phyloP scores from a whole-genome alignment of 1,140 invertebrate species.

The Neodiprion lecontei region DNA sequence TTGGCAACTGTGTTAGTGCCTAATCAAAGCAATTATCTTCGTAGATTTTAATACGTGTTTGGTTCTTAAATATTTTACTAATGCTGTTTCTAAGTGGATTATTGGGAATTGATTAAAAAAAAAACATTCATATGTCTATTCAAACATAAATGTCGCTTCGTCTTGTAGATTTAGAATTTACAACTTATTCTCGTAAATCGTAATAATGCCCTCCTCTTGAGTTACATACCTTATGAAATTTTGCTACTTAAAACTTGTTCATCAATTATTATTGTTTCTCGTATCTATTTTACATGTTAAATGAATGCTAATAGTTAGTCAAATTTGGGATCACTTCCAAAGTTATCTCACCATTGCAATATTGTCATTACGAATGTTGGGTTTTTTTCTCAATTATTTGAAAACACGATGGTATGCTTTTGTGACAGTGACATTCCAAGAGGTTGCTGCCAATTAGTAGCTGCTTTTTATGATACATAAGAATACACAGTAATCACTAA shows the following conservation, averaged over 20 bases:
- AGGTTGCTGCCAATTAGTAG: not conserved
- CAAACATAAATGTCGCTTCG: not conserved
- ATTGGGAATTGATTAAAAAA: no score
- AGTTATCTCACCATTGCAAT: constrained; percentile 28
- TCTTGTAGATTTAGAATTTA: not conserved
- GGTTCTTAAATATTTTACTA: not conserved
- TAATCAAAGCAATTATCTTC: no score
- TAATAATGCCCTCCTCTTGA: constrained; percentile 7
- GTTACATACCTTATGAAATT: not conserved
- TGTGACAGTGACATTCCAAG: not conserved
- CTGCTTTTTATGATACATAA: constrained; percentile 33
- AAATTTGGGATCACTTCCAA: constrained; percentile 24
- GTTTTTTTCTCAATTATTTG: constrained; percentile 12
- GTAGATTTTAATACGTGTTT: no score
- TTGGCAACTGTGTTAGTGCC: no score
- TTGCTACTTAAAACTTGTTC: no score
- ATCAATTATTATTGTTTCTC: constrained; percentile 35
- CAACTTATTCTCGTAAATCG: not conserved
- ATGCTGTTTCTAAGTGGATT: not conserved
- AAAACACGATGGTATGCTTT: not conserved
- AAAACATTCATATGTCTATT: not conserved
- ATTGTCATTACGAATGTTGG: constrained; percentile 37
- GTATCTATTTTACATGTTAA: constrained; percentile 49
- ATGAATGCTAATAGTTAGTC: constrained; percentile 32
- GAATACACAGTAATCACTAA: constrained; percentile 66